Conservation (phyloP, 2,797 vertebrate genomes). For the Melanotaenia parkinsoni region DNA sequence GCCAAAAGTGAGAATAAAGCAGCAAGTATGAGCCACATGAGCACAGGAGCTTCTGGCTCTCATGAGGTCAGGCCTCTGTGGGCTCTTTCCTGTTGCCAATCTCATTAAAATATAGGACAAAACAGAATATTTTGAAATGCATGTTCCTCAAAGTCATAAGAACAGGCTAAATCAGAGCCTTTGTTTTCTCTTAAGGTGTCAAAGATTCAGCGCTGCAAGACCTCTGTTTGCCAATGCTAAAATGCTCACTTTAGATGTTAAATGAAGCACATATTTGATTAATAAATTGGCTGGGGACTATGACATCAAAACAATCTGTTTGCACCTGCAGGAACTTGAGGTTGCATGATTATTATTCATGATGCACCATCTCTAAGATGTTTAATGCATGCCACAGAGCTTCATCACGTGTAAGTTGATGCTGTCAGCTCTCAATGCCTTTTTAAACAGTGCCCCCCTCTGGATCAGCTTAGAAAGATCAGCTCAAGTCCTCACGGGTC, state of each 20-base stretch:
- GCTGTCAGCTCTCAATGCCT: constrained; percentile 25
- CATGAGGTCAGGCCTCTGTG: constrained; percentile 50
- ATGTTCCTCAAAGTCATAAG: constrained; percentile 51
- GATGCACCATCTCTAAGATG: not conserved
- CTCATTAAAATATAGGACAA: constrained; percentile 53
- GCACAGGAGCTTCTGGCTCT: constrained; percentile 59
- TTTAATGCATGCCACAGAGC: not conserved
- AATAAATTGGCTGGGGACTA: not conserved
- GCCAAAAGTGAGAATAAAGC: constrained; percentile 60
- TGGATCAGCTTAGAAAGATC: constrained; percentile 47
- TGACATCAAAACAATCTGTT: not conserved
- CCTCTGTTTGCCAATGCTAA: constrained; percentile 10
- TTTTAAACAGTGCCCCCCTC: constrained; percentile 71
- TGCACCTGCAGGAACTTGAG: not conserved
- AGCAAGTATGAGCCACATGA: constrained; percentile 49
- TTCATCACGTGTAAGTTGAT: not conserved
- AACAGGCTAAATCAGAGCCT: constrained; percentile 49
- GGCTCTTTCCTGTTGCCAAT: constrained; percentile 51
- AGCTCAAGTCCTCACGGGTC: not conserved
- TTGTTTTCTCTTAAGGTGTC: constrained; percentile 25
- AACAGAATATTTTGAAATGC: constrained; percentile 19
- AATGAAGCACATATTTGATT: not conserved
- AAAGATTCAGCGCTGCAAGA: constrained; percentile 21
- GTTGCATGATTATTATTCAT: not conserved
- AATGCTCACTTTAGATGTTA: constrained; percentile 8